These are phyloP conservation scores for Leptura quadrifasciata DNA, from an alignment of 2,888 invertebrate genomes.

Conservation along the genomic window DNA sequence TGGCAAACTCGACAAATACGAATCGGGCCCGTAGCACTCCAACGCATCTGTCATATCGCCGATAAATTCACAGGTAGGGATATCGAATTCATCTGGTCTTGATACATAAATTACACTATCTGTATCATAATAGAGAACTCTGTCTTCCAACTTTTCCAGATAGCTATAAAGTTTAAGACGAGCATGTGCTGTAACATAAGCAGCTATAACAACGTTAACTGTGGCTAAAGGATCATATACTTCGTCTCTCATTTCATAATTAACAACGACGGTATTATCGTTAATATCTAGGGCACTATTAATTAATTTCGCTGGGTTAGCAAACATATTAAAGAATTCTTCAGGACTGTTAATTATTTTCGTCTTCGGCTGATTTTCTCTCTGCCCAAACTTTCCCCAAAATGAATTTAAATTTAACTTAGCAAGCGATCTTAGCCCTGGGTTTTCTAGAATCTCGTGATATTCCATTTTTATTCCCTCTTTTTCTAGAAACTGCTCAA, in stretches of 20 bases:
- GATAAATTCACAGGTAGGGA: conserved; percentile 63
- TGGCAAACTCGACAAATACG: conserved; percentile 64
- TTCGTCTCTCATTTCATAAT: conserved; percentile 55
- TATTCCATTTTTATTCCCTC: conserved; percentile 27
- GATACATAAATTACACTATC: conserved; percentile 65
- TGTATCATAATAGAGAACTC: conserved; percentile 69
- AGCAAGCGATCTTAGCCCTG: conserved; percentile 58
- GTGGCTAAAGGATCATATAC: conserved; percentile 42
- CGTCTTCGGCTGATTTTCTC: conserved; percentile 52
- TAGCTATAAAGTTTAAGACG: conserved; percentile 51
- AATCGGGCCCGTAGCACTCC: conserved; percentile 60
- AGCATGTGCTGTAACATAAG: conserved; percentile 46
- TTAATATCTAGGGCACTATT: too few species aligned
- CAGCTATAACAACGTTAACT: conserved; percentile 66
- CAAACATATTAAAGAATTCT: conserved; percentile 37
- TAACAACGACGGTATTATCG: conserved; percentile 54
- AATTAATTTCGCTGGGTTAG: conserved; percentile 37
- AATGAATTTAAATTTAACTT: conserved; percentile 63
- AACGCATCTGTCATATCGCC: conserved; percentile 70
- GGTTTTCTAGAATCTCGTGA: conserved; percentile 40
- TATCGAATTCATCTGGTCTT: conserved; percentile 56
- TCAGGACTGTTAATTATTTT: conserved; percentile 28
- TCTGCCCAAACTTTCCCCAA: conserved; percentile 59
- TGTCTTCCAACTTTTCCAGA: conserved; percentile 61
- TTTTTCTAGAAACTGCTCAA: neutral